Evolutionary conservation across 53 echinoderm and acorn worm species (phyloP).

Genomic region (Crossaster papposus): DNA sequence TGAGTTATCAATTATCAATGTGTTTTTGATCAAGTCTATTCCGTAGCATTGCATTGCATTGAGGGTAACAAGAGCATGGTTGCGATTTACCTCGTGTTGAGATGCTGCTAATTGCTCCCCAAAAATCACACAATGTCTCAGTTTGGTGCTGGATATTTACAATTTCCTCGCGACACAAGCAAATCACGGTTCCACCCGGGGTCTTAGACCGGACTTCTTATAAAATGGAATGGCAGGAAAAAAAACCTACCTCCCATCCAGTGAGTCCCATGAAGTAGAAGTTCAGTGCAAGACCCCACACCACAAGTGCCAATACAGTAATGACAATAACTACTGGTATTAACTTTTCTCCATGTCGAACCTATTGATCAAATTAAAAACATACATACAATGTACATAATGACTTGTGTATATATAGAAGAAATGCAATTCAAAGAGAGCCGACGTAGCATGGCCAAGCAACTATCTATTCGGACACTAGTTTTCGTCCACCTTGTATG

Average conservation of each 20-base stretch:
- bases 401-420: no score
- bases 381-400: not conserved
- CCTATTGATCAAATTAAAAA: conserved; percentile 49
- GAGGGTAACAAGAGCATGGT: not conserved
- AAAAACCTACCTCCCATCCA: conserved; percentile 81
- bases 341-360: conserved; percentile 80
- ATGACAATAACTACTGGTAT: conserved; percentile 70
- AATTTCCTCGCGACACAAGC: not conserved
- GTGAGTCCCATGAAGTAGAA: conserved; percentile 79
- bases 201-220: not conserved
- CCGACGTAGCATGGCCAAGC: no score
- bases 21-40: not conserved
- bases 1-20: no score
- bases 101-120: not conserved
- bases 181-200: no score
- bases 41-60: not conserved
- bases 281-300: conserved; percentile 83
- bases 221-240: not conserved
- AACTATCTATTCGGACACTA: no score
- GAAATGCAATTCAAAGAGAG: no score
- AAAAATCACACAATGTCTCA: not conserved
- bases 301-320: conserved; percentile 63
- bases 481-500: no score
- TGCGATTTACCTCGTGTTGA: not conserved
- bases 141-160: not conserved